Conservation (phyloP, 2,888 invertebrate species). For the Craniophora ligustri region DNA sequence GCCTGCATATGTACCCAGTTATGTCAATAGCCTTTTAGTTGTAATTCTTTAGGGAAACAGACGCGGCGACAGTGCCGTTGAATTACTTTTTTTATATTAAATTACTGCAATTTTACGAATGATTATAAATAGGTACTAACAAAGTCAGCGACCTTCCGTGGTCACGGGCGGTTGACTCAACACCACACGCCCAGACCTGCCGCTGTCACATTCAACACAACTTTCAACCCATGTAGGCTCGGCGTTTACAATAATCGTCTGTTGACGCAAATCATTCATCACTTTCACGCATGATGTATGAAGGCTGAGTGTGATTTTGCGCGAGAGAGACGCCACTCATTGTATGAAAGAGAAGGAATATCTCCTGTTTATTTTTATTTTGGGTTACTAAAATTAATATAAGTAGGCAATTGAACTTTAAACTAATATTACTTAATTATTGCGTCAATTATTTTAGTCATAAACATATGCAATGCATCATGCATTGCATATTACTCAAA, state of each 20-base stretch:
- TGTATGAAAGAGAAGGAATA: neutral
- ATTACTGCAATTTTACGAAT: neutral
- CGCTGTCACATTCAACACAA: conserved; percentile 17
- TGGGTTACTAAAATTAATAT: no score
- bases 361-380: neutral
- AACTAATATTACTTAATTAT: no score
- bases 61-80: no score
- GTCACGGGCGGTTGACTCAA: conserved; percentile 22
- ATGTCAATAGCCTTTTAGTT: no score
- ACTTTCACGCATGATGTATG: conserved; percentile 39
- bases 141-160: conserved; percentile 33
- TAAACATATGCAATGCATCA: no score
- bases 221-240: conserved; percentile 42
- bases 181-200: conserved; percentile 24
- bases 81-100: no score
- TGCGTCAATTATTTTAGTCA: no score
- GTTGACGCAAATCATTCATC: conserved; percentile 23
- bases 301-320: conserved; percentile 20
- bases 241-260: conserved; percentile 35
- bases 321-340: conserved; percentile 7
- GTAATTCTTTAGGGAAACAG: no score
- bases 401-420: no score
- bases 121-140: neutral
- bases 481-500: no score
- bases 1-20: no score